Conservation (phyloP, 2,888 invertebrate genomes). For the Cantharis rufa region DNA sequence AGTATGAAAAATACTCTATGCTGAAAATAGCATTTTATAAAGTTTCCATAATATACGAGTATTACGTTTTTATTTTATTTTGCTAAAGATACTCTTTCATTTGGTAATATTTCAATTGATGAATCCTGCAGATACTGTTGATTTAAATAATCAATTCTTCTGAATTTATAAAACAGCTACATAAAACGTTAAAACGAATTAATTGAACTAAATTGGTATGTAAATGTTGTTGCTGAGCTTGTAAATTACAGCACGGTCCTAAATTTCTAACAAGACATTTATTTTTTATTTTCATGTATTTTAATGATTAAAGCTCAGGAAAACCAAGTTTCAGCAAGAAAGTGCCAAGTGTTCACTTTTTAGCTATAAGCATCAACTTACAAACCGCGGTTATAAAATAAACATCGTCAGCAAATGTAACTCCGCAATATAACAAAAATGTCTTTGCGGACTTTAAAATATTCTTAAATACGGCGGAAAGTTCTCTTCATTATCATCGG, state of each 20-base stretch:
- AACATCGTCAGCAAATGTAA: slow-evolving; percentile 2
- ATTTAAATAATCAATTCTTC: neutral
- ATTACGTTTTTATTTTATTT: neutral
- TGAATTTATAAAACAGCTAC: neutral
- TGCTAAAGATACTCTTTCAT: neutral
- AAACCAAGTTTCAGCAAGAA: neutral
- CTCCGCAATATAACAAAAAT: neutral
- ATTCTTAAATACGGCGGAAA: neutral
- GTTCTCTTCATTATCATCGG: neutral
- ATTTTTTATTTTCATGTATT: neutral
- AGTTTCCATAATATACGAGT: neutral
- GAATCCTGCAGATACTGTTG: neutral
- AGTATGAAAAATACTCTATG: neutral
- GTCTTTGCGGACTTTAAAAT: neutral
- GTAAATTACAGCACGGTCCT: neutral
- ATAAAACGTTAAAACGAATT: neutral
- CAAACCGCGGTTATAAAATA: neutral
- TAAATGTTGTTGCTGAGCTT: neutral
- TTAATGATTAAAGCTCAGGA: neutral
- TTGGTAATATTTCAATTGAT: neutral
- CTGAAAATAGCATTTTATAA: neutral
- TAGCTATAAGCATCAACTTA: neutral
- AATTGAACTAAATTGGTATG: neutral
- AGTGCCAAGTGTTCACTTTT: slow-evolving; percentile 1
- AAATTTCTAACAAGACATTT: neutral